These are phyloP conservation scores for Oppia nitens DNA, from an alignment of 1,140 invertebrate genomes.

Conservation along the genomic window DNA sequence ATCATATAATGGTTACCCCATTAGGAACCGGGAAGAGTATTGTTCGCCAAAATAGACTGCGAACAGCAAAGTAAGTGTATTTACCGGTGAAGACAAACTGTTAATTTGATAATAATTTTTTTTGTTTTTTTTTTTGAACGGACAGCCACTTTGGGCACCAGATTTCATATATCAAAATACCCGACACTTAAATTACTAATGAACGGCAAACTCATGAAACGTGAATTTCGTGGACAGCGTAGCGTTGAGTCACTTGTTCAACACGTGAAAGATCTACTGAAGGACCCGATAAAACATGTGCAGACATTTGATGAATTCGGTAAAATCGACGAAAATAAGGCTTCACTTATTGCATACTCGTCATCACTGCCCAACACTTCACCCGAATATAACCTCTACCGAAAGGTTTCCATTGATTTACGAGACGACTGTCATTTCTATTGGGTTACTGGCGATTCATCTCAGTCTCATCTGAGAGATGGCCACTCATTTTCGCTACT, in stretches of 20 bases:
- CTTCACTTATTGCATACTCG: conserved; percentile 86
- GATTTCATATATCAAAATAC: conserved; percentile 94
- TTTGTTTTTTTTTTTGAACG: too few relatives aligned
- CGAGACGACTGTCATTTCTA: conserved; percentile 93
- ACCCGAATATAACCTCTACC: conserved; percentile 56
- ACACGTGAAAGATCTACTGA: conserved; percentile 71
- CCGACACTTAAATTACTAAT: conserved; percentile 91
- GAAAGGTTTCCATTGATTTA: conserved; percentile 64
- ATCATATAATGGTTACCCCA: conserved; percentile 11
- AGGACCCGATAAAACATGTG: conserved; percentile 71
- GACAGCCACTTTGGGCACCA: conserved; percentile 54
- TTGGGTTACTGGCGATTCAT: conserved; percentile 64
- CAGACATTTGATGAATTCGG: conserved; percentile 51
- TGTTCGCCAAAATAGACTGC: conserved; percentile 93
- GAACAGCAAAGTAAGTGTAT: conserved; percentile 59
- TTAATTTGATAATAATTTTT: conserved; percentile 13
- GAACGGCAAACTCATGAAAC: conserved; percentile 80
- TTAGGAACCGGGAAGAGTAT: conserved; percentile 52
- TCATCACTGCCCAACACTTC: conserved; percentile 42
- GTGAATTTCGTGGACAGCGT: conserved; percentile 75
- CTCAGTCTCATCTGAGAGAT: neutral
- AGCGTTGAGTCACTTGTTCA: conserved; percentile 67
- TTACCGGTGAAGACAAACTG: conserved; percentile 4
- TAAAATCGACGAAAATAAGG: conserved; percentile 46
- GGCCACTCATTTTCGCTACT: conserved; percentile 15